Conservation (phyloP, 2,113 vertebrate genomes). For the Colossoma macropomum region DNA sequence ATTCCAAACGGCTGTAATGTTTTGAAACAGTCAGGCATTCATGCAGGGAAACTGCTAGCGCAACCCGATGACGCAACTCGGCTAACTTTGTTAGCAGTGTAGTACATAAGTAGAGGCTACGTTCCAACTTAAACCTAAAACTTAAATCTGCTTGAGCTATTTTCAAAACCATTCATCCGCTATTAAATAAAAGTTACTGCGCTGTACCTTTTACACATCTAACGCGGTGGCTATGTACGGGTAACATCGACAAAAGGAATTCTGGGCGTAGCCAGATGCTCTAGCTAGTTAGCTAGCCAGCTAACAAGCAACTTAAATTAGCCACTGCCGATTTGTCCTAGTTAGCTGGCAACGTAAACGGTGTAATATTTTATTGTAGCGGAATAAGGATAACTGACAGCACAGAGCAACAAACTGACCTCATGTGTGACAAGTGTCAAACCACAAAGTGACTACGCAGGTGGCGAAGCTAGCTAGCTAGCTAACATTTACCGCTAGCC, state of each 20-base stretch:
- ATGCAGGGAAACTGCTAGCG: conserved; percentile 5
- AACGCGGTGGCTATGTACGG: background rate
- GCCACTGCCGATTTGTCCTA: background rate
- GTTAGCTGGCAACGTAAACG: background rate
- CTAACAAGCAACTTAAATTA: background rate
- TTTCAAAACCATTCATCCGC: background rate
- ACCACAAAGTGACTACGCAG: background rate
- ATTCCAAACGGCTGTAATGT: background rate
- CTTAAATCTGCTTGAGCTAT: too few species aligned
- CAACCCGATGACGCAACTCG: conserved; percentile 37
- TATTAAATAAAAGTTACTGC: background rate
- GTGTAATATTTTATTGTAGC: background rate
- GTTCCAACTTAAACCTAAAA: too few species aligned
- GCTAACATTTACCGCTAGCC: background rate
- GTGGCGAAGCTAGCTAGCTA: background rate
- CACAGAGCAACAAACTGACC: background rate
- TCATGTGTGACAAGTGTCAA: background rate
- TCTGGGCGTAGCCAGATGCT: conserved; percentile 21
- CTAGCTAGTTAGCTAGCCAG: background rate
- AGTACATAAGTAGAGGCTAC: background rate
- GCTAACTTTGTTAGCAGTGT: conserved; percentile 13
- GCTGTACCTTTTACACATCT: background rate
- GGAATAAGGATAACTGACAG: background rate
- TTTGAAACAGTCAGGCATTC: conserved; percentile 5
- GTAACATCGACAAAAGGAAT: background rate